Percentiles rank a stretch among this genome's conserved stretches.
Conservation (phyloP, 2,113 vertebrate species). For the Hydrochoerus hydrochaeris region DNA sequence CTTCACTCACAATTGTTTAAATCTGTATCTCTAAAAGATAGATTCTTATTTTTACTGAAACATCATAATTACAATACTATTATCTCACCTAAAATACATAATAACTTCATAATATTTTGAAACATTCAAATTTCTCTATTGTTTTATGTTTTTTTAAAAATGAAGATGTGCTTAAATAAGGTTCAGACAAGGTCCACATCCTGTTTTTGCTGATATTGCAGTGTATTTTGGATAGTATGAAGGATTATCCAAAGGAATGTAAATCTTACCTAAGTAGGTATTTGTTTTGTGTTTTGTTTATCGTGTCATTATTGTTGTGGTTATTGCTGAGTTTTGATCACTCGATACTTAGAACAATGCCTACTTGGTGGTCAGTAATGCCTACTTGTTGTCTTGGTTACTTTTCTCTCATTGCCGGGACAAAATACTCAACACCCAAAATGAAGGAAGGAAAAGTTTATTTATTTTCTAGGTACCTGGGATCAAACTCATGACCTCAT, state of each 20-base stretch:
- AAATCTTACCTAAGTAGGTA: neutral
- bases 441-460: too few species aligned
- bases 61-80: neutral
- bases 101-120: neutral
- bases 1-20: neutral
- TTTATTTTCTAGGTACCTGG: too few species aligned
- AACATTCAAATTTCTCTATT: neutral
- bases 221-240: neutral
- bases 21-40: neutral
- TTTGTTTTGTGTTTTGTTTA: neutral
- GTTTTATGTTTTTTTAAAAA: neutral
- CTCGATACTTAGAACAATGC: neutral
- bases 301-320: neutral
- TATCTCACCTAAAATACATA: neutral
- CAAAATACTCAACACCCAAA: too few species aligned
- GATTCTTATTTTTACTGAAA: neutral
- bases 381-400: neutral
- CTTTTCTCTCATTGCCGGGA: too few species aligned
- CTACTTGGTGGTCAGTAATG: neutral
- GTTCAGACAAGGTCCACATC: neutral
- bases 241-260: neutral
- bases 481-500: too few species aligned
- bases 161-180: neutral
- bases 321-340: neutral
- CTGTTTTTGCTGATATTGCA: neutral